Percentiles rank a stretch among this genome's conserved stretches.
These are phyloP conservation scores for Thumatha senex DNA, from an alignment of 2,888 invertebrate species.

Conservation along the genomic window DNA sequence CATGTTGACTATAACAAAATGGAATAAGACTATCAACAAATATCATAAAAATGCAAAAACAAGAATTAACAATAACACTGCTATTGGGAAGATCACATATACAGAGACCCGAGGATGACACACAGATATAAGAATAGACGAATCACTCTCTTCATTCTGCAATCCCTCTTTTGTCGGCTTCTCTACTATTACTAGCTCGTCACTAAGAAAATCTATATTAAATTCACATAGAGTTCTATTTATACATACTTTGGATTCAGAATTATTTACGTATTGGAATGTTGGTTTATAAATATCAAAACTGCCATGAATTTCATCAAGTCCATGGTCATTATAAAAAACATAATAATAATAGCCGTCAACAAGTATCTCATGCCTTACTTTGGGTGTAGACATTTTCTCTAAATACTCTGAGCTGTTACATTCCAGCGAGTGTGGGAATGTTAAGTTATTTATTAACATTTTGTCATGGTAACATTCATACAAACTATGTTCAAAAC, in stretches of 20 bases:
- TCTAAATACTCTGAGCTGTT: slow-evolving; percentile 87
- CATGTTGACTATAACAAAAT: slow-evolving; percentile 63
- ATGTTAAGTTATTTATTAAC: slow-evolving; percentile 86
- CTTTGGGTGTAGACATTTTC: slow-evolving; percentile 84
- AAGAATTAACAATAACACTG: slow-evolving; percentile 89
- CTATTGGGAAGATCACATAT: slow-evolving; percentile 91
- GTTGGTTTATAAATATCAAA: slow-evolving; percentile 94
- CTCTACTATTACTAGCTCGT: slow-evolving; percentile 92
- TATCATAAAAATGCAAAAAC: slow-evolving; percentile 92
- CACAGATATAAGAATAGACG: slow-evolving; percentile 88
- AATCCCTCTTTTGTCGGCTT: slow-evolving; percentile 92
- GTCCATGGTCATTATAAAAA: slow-evolving; percentile 93
- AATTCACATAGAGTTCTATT: slow-evolving; percentile 91
- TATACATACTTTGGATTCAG: slow-evolving; percentile 86
- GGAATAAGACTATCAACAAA: slow-evolving; percentile 56
- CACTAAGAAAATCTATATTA: slow-evolving; percentile 87
- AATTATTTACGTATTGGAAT: slow-evolving; percentile 89
- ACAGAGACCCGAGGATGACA: slow-evolving; percentile 91
- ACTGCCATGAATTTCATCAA: slow-evolving; percentile 91
- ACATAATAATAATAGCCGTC: slow-evolving; percentile 95
- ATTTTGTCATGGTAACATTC: slow-evolving; percentile 91
- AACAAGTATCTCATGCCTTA: slow-evolving; percentile 87
- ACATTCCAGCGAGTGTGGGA: slow-evolving; percentile 87
- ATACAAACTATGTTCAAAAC: slow-evolving; percentile 90
- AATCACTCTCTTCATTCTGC: slow-evolving; percentile 89